Conservation (phyloP, 2,113 vertebrate species). For the Corapipo altera region DNA sequence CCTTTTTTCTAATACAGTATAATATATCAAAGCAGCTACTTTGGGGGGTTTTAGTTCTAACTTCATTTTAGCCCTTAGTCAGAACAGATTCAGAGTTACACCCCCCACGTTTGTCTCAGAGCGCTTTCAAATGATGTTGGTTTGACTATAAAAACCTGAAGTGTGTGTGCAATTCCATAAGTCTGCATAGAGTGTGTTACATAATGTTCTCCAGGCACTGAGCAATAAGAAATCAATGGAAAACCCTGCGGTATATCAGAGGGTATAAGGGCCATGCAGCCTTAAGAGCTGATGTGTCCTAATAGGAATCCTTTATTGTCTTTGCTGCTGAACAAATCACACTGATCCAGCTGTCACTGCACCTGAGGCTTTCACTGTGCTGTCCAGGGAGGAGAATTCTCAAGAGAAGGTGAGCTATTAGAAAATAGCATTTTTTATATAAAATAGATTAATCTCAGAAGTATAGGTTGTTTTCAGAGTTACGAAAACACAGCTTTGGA, state of each 20-base stretch:
- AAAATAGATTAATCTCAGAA: background rate
- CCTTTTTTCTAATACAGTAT: background rate
- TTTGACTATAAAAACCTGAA: background rate
- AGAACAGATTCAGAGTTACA: background rate
- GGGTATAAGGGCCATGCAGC: background rate
- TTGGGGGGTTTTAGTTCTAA: background rate
- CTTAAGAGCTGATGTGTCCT: background rate
- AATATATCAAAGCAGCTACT: background rate
- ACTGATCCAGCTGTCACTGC: background rate
- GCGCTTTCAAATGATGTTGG: background rate
- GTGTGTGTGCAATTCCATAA: background rate
- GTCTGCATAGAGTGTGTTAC: background rate
- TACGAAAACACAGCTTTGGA: background rate
- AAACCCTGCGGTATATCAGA: background rate
- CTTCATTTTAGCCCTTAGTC: background rate
- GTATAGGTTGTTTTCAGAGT: background rate
- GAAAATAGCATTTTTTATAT: background rate
- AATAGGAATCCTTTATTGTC: background rate
- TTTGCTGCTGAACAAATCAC: background rate
- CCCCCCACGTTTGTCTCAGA: rapidly evolving
- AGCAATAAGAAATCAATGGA: background rate
- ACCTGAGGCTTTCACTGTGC: background rate
- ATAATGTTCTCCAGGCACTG: background rate
- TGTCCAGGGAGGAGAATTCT: background rate
- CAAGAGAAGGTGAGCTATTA: background rate